Evolutionary conservation across 2,797 vertebrate species (phyloP).

Genomic region (Vespertilio murinus): DNA sequence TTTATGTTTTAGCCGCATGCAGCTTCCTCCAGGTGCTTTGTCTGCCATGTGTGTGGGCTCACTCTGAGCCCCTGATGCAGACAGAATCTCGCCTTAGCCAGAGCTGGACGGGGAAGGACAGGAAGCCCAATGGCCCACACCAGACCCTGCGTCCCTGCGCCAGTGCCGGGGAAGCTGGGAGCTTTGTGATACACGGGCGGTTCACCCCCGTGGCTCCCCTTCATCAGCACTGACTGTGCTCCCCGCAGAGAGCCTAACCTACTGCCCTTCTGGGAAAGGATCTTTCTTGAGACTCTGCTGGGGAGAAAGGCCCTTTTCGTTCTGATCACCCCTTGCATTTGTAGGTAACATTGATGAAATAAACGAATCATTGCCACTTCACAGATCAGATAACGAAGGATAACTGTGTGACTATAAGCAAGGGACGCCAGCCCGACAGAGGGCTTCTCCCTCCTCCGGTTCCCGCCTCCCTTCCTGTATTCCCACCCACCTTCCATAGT

Average conservation of each 20-base stretch:
- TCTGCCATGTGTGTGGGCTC: not conserved
- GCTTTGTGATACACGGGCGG: not conserved
- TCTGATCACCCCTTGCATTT: not conserved
- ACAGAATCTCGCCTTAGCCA: not conserved
- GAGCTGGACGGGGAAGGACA: slow-evolving; percentile 24
- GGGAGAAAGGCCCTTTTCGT: not conserved
- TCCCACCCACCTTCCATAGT: rapidly evolving
- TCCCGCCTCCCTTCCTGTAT: not conserved
- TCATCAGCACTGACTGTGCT: not conserved
- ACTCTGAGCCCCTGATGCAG: not conserved
- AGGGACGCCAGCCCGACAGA: too few species aligned
- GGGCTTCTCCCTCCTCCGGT: not conserved
- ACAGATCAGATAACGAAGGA: not conserved
- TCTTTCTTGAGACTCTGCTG: not conserved
- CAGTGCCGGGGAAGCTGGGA: not conserved
- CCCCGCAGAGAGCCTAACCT: not conserved
- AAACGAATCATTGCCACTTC: not conserved
- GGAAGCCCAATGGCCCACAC: slow-evolving; percentile 12
- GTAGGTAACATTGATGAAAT: not conserved
- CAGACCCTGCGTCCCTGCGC: not conserved
- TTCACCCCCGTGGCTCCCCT: not conserved
- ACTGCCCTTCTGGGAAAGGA: not conserved
- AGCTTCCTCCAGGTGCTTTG: not conserved
- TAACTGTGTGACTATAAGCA: not conserved
- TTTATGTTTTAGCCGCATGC: not conserved